Evolutionary conservation across 2,888 invertebrate species (phyloP), one percentile per base, ranked within the genome.

Genomic region (Aproaerema taeniolella): DNA sequence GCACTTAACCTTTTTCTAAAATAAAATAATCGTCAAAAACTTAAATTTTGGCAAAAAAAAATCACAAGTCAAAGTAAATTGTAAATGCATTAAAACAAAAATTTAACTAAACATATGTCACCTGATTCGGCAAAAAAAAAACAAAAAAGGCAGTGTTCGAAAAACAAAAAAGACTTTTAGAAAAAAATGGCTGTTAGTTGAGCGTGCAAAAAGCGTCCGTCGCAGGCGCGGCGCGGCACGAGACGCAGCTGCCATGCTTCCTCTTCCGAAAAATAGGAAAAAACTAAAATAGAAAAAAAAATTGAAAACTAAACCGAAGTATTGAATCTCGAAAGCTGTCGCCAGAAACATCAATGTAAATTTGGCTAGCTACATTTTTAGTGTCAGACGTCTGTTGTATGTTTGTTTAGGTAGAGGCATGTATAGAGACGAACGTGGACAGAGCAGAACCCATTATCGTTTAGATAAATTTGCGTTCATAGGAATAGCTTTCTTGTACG

Each of bases 211-310:
- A 81, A 80, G 62, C 56, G 52, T 55, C 63, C 56, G 52, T 55
- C 54, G 61, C 62, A 56, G 64, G 67, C 72, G 67, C 72, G 56
- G 60, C 61, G 28, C 17, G 78, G 80, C 81, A 79, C 82, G 79
- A 72, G 79, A 50, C 74, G 80, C 83, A 83, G 83, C 83, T 83
- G 82, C 68, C 60, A 65, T 46, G 73, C 71, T 85, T 85, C 85
- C 85, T 85, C 79, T 83, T 82, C 81, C 83, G 74, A 81, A 67
- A 61, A 52, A 36, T 54, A 58, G 66, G 65, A 71, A 74, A 67
- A 61, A 61, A 55, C 55, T 49, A 54, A 52, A 49, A 42, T 38
- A 25, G 52, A 53, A 55, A 55, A 46, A 47, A 58, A 39, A 37
- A n/a, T n/a, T n/a, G n/a, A n/a, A n/a, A n/a, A n/a, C n/a, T n/a